Base-by-base conservation (phyloP, 2,113 vertebrate species). In the Calcarius ornatus region DNA sequence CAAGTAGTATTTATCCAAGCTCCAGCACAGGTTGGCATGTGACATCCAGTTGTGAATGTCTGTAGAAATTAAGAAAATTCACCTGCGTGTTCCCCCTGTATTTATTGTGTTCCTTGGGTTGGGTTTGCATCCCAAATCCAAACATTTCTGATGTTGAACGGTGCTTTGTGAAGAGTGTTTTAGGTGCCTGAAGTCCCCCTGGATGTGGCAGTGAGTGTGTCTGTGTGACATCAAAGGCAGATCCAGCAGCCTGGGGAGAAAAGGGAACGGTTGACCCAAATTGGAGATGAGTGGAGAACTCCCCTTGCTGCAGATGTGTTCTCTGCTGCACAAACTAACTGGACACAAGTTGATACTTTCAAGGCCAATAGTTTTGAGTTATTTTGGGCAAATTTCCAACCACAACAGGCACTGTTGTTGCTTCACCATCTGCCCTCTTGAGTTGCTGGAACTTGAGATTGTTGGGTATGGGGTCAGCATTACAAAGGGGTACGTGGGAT, bases 351-450 rank as follows among this genome's bases (percentile, higher is more conserved):
- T 57, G 70, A 17, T 65, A 6, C n/a, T 85, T 76, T 38, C 15
- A 69, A 92, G 57, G 71, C 71, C 25, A 11, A 8, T 14, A 27
- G 68, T 66, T 90, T 21, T n/a, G 63, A 95, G 75, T 71, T 72
- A 6, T 53, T 79, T 93, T 11, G 80, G 92, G 92, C 92, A 47
- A 14, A 54, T 80, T 80, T 92, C 95, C 95, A 93, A 86, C n/a
- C 66, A 57, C 45, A 88, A 73, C 88, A 91, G 61, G 59, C 81
- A 4, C 37, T 69, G 78, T 76, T 90, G 56, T 6, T 83, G 64
- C 81, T 91, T 89, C 38, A 45, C 59, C 86, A 59, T 53, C 83
- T 95, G 92, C 92, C 92, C 63, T 80, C 70, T 2, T 2, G 24
- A 61, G 33, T 69, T 53, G 70, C 66, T 90, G 88, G 63, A 90